Conservation (phyloP, 2,888 invertebrate genomes). For the Plutella xylostella region DNA sequence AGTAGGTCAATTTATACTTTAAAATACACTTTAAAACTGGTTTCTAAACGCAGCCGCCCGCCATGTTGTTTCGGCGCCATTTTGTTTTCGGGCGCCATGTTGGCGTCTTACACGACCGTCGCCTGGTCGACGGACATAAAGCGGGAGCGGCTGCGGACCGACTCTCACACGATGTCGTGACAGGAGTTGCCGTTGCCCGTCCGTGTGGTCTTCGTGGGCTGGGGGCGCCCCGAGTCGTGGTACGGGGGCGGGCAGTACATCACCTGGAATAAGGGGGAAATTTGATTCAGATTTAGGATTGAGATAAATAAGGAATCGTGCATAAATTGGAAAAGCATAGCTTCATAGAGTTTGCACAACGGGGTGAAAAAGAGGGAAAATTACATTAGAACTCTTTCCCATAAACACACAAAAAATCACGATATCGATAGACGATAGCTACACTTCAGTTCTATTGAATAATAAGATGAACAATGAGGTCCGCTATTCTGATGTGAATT, state of each 20-base stretch:
- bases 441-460: no score
- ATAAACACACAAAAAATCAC: no score
- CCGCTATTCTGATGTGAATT: no score
- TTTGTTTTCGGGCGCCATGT: background rate
- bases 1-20: background rate
- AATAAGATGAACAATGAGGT: no score
- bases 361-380: background rate
- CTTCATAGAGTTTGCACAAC: background rate
- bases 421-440: no score
- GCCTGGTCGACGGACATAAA: constrained; percentile 33
- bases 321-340: background rate
- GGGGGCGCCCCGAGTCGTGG: constrained; percentile 54
- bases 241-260: constrained; percentile 71
- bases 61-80: background rate
- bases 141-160: constrained; percentile 45
- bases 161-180: constrained; percentile 66
- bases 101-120: constrained; percentile 50
- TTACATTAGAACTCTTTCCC: no score
- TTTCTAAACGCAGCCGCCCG: no score
- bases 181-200: constrained; percentile 77
- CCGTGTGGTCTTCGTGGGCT: constrained; percentile 75
- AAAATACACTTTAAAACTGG: no score
- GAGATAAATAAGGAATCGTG: no score
- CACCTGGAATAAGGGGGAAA: constrained; percentile 36
- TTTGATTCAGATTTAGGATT: no score